phyloP scores from a whole-genome alignment of 2,797 vertebrate genomes.

The Potorous gilbertii region DNA sequence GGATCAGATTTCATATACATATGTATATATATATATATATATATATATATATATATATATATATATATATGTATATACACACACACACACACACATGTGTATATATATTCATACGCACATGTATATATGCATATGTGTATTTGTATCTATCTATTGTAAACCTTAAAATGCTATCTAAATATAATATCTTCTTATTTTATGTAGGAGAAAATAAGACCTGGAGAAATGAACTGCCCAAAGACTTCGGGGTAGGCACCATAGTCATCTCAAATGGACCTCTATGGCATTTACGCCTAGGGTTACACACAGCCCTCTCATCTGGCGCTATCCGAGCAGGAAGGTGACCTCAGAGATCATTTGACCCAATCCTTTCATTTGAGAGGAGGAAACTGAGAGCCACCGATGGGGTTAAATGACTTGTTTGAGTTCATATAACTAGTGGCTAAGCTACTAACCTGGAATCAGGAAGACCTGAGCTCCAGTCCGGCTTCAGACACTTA shows the following conservation, averaged over 20 bases:
- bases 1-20: background rate
- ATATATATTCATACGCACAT: no score
- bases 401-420: background rate
- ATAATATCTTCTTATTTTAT: background rate
- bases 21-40: no score
- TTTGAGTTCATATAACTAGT: no score
- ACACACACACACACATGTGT: no score
- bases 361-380: background rate
- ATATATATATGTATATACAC: no score
- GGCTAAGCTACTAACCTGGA: no score
- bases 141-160: background rate
- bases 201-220: background rate
- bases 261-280: background rate
- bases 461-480: no score
- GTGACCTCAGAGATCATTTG: background rate
- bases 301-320: background rate
- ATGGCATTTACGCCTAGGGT: background rate
- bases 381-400: background rate
- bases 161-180: background rate
- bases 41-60: no score
- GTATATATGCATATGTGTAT: no score
- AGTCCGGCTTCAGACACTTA: no score
- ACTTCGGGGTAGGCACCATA: background rate
- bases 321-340: background rate
- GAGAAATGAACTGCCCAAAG: background rate